phyloP scores from a whole-genome alignment of 2,113 vertebrate genomes.

The Sterrhoptilus dennistouni region DNA sequence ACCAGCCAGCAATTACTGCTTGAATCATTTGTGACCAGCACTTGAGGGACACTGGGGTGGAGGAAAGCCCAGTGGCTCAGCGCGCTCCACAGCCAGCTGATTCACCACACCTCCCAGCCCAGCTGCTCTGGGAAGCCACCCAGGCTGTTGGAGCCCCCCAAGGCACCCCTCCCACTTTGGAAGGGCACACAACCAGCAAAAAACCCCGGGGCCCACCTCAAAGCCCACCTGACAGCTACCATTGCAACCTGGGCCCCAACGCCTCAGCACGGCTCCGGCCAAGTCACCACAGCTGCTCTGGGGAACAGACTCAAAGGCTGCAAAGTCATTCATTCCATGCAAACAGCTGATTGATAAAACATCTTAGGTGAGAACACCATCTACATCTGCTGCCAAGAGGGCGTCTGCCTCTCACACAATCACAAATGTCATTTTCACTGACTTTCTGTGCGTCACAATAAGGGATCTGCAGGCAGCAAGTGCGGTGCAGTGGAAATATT shows the following conservation, averaged over 20 bases:
- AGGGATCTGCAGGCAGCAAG: background rate
- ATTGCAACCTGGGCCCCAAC: accelerated
- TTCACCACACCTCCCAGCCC: background rate
- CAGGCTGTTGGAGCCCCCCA: background rate
- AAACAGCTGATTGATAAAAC: background rate
- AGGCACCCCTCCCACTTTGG: background rate
- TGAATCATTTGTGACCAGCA: background rate
- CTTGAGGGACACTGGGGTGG: accelerated
- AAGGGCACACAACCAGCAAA: background rate
- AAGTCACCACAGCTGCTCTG: accelerated
- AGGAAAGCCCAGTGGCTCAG: background rate
- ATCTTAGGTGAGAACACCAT: background rate
- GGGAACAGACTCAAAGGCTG: background rate
- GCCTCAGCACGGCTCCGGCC: accelerated
- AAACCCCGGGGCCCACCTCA: accelerated
- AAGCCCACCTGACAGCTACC: accelerated
- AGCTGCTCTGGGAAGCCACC: background rate
- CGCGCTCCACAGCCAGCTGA: background rate
- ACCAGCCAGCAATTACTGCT: background rate
- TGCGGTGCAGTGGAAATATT: accelerated
- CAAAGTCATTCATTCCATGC: background rate
- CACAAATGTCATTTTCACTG: background rate
- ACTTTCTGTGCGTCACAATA: accelerated
- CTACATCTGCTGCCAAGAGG: background rate
- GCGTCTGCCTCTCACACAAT: background rate